Evolutionary conservation across 1,140 invertebrate species (phyloP).

Genomic region (Arion vulgaris): DNA sequence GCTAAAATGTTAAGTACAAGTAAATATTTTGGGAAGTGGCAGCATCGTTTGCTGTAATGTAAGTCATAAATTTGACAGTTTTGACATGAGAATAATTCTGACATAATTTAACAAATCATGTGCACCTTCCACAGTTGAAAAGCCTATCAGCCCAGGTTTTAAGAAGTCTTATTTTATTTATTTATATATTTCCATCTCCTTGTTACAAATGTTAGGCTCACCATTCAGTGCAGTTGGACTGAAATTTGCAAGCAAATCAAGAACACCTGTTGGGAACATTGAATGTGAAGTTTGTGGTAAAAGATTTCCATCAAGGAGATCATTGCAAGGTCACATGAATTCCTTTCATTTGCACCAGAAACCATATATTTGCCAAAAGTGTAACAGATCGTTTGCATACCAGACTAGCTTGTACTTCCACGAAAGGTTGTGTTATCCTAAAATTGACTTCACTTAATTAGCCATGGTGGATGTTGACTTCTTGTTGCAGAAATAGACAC

Average conservation of each 20-base stretch:
- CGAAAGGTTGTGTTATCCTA: slow-evolving; percentile 18
- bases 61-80: too few species aligned
- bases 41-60: too few species aligned
- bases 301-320: slow-evolving; percentile 25
- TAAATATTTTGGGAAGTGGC: too few species aligned
- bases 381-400: slow-evolving; percentile 37
- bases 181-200: background rate
- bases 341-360: slow-evolving; percentile 31
- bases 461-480: too few species aligned
- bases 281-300: slow-evolving; percentile 26
- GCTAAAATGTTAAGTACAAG: too few species aligned
- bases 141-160: slow-evolving; percentile 5
- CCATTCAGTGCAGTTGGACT: background rate
- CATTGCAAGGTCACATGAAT: slow-evolving; percentile 30
- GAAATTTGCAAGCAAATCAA: background rate
- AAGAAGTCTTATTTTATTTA: background rate
- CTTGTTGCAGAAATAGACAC: too few species aligned
- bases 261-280: slow-evolving; percentile 22
- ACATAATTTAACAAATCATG: too few species aligned
- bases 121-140: too few species aligned
- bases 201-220: slow-evolving; percentile 10
- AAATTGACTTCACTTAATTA: background rate
- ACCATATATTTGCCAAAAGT: slow-evolving; percentile 23
- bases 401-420: slow-evolving; percentile 33
- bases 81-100: too few species aligned